Conservation (phyloP, 2,797 vertebrate genomes). For the Pipistrellus pygmaeus region DNA sequence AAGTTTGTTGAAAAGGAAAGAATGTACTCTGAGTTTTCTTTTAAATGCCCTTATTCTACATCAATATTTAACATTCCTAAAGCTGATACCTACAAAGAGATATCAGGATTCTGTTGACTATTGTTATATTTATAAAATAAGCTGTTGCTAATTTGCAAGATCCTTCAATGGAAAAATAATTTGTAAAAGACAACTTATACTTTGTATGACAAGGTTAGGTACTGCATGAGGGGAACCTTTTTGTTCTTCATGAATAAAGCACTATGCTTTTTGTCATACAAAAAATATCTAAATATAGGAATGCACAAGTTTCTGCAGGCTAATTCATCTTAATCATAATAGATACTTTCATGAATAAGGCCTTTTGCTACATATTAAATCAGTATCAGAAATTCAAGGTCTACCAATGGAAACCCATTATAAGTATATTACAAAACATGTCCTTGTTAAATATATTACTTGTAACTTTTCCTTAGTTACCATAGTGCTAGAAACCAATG, state of each 20-base stretch:
- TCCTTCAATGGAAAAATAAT: slow-evolving; percentile 14
- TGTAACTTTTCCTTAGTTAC: slow-evolving; percentile 31
- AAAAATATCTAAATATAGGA: background rate
- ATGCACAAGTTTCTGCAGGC: background rate
- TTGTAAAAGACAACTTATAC: background rate
- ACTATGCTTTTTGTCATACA: slow-evolving; percentile 27
- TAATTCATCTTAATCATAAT: slow-evolving; percentile 46
- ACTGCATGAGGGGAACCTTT: background rate
- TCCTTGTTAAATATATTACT: slow-evolving; percentile 50
- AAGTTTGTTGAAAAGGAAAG: background rate
- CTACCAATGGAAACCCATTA: slow-evolving; percentile 33
- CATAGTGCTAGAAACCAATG: slow-evolving; percentile 20
- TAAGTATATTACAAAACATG: background rate
- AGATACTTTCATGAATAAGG: slow-evolving; percentile 27
- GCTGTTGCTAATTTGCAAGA: background rate
- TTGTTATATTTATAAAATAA: slow-evolving; percentile 27
- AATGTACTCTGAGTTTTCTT: background rate
- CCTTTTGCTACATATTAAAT: slow-evolving; percentile 51
- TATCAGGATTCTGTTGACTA: background rate
- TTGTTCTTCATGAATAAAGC: slow-evolving; percentile 43
- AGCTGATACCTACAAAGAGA: background rate
- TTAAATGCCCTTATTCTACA: background rate
- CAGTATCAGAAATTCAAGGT: slow-evolving; percentile 52
- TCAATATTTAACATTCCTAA: background rate
- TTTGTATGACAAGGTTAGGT: slow-evolving; percentile 28